These are phyloP conservation scores for Rhopilema esculentum DNA, from an alignment of 30 jellyfish, hydroid and myxozoan species.

Conservation along the genomic window DNA sequence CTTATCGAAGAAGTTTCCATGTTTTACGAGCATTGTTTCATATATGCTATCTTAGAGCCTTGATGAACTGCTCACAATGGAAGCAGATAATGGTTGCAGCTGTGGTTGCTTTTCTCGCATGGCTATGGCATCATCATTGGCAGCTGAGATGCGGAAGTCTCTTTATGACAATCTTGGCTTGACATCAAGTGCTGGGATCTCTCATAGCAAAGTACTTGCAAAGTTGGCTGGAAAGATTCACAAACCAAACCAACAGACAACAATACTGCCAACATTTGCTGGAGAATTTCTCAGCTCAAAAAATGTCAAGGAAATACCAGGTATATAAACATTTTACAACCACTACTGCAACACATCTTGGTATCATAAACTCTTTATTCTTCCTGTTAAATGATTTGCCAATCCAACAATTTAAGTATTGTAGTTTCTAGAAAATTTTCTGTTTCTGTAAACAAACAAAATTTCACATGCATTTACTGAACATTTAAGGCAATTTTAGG, in stretches of 20 bases:
- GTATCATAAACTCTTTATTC: neutral
- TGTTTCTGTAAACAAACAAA: too few relatives aligned
- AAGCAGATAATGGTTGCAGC: constrained; percentile 37
- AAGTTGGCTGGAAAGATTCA: constrained; percentile 77
- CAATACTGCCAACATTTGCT: constrained; percentile 66
- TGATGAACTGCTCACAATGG: constrained; percentile 7
- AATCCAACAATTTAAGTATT: too few relatives aligned
- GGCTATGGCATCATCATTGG: constrained; percentile 55
- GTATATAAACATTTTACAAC: neutral
- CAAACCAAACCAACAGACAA: constrained; percentile 89
- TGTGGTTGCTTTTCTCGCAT: constrained; percentile 76
- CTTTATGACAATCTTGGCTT: constrained; percentile 51
- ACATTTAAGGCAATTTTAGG: too few relatives aligned
- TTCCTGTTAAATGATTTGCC: too few relatives aligned
- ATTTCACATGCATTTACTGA: too few relatives aligned
- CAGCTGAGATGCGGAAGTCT: constrained; percentile 53
- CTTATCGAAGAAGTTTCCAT: too few relatives aligned
- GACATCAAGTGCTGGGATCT: constrained; percentile 83
- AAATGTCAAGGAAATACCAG: constrained; percentile 73
- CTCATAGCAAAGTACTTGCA: constrained; percentile 79
- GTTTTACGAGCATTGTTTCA: too few relatives aligned
- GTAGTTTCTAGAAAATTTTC: too few relatives aligned
- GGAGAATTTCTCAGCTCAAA: constrained; percentile 44
- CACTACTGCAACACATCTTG: neutral
- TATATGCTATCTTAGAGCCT: constrained; percentile 6